Conservation (phyloP, 2,113 vertebrate genomes). For the Murina feae region DNA sequence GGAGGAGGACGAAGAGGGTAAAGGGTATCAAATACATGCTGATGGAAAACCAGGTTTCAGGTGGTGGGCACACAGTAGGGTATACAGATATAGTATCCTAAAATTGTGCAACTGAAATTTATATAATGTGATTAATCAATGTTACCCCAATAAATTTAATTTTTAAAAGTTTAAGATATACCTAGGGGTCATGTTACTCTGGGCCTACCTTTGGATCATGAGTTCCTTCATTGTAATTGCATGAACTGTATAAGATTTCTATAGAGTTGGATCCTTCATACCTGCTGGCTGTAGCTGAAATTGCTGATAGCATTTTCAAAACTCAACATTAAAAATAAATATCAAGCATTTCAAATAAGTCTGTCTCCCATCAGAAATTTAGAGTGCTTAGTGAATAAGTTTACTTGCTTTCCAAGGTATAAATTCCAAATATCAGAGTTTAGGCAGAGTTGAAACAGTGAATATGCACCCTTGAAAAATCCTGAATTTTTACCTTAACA, state of each 20-base stretch:
- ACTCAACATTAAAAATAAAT: conserved; percentile 1
- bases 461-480: not conserved
- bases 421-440: conserved; percentile 9
- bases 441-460: not conserved
- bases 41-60: not conserved
- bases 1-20: not conserved
- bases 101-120: not conserved
- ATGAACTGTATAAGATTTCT: not conserved
- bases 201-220: not conserved
- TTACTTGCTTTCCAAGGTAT: not conserved
- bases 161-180: not conserved
- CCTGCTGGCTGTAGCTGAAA: not conserved
- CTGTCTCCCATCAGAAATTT: not conserved
- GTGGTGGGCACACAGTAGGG: not conserved
- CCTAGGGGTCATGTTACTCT: not conserved
- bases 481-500: conserved; percentile 10
- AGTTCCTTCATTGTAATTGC: not conserved
- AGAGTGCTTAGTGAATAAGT: not conserved
- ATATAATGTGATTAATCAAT: not conserved
- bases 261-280: not conserved
- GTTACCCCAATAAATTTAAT: not conserved
- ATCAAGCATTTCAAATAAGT: not conserved
- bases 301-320: conserved; percentile 12
- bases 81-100: not conserved
- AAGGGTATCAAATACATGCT: not conserved